A percentile compares a stretch with the other conserved stretches of the same genome.
phyloP scores from a whole-genome alignment of 2,888 invertebrate genomes.

The Carterocephalus palaemon region DNA sequence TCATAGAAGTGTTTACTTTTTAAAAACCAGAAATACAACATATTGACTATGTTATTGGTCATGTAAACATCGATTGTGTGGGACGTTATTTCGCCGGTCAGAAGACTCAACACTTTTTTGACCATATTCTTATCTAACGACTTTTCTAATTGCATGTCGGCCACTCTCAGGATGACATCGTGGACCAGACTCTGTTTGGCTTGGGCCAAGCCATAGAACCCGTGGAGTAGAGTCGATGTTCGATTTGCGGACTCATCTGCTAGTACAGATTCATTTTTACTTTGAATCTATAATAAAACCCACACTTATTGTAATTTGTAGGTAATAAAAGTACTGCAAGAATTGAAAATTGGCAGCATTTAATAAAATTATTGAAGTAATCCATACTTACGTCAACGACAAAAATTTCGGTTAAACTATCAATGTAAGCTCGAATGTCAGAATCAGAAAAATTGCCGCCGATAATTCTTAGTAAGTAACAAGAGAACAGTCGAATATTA shows the following conservation, averaged over 20 bases:
- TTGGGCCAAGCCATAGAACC: constrained; percentile 73
- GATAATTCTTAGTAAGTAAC: constrained; percentile 51
- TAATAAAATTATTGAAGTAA: constrained; percentile 3
- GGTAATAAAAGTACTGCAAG: neutral
- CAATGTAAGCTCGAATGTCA: constrained; percentile 43
- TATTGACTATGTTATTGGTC: constrained; percentile 63
- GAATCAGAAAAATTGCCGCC: constrained; percentile 38
- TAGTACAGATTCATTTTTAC: constrained; percentile 56
- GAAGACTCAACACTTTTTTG: constrained; percentile 62
- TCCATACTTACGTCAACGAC: constrained; percentile 51
- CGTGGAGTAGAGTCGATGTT: constrained; percentile 78
- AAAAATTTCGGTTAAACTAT: constrained; percentile 53
- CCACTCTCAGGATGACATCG: constrained; percentile 71
- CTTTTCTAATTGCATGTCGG: constrained; percentile 75
- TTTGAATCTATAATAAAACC: constrained; percentile 57
- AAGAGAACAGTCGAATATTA: constrained; percentile 58
- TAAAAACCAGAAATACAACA: constrained; percentile 72
- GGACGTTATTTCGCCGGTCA: constrained; percentile 45
- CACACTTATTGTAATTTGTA: constrained; percentile 27
- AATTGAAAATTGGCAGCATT: too few relatives aligned
- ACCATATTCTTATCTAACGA: constrained; percentile 60
- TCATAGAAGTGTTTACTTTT: constrained; percentile 51
- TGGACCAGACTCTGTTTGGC: constrained; percentile 72
- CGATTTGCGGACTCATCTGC: constrained; percentile 80
- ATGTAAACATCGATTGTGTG: constrained; percentile 52